phyloP scores from a whole-genome alignment of 2,888 invertebrate genomes.

The Scaptomyza caliginosa region DNA sequence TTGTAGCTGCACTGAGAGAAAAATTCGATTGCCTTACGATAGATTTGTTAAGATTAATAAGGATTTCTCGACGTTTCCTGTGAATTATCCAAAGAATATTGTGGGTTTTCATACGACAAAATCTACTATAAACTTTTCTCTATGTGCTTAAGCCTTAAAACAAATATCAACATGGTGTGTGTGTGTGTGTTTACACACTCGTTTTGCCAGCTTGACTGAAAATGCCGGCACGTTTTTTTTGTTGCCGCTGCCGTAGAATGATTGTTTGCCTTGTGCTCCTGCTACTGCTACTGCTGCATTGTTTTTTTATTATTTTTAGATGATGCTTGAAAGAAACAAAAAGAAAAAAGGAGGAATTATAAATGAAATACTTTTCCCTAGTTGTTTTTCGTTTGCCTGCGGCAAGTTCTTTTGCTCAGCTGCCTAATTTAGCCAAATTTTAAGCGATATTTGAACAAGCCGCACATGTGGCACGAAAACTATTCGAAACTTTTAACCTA shows the following conservation, averaged over 20 bases:
- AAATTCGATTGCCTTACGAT: neutral
- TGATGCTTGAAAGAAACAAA: conserved; percentile 62
- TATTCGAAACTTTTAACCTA: neutral
- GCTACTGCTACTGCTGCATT: conserved; percentile 39
- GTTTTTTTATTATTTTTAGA: conserved; percentile 59
- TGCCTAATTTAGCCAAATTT: neutral
- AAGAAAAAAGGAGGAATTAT: too few species aligned
- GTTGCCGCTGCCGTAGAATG: conserved; percentile 4
- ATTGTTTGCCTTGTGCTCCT: conserved; percentile 17
- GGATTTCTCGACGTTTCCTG: neutral
- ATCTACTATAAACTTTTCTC: neutral
- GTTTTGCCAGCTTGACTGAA: conserved; percentile 18
- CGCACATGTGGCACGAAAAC: neutral
- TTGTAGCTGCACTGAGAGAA: neutral
- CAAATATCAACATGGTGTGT: conserved; percentile 29
- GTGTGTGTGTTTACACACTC: conserved; percentile 16
- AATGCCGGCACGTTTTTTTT: conserved; percentile 21
- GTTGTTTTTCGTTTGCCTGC: conserved; percentile 8
- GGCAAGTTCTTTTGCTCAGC: neutral
- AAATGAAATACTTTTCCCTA: conserved; percentile 63
- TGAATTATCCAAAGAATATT: too few species aligned
- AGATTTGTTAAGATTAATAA: neutral
- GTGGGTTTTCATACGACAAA: neutral
- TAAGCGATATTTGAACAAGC: neutral
- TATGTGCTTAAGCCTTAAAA: conserved; percentile 12